Base-by-base conservation (phyloP, 2,113 vertebrate genomes). In the Eleginops maclovinus region DNA sequence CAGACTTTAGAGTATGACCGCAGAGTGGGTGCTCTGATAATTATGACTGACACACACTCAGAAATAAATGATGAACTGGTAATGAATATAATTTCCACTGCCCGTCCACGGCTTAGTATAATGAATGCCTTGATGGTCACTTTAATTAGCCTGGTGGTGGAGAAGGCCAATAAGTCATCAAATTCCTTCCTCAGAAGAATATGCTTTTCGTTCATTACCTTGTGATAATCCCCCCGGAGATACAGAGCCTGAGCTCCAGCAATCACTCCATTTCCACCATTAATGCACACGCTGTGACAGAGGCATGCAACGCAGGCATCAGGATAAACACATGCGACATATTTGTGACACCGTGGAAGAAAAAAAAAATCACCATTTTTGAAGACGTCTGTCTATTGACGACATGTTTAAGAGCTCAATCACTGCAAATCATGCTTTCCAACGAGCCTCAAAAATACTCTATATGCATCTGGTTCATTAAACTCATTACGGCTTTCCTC, bases 401-500 rank as follows among this genome's bases (percentile, higher is more conserved):
- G 46, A 73, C 61, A 86, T 19, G 59, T 83, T 89, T 81, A 84
- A 89, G 80, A 63, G 82, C 80, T 86, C 58, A 87, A 92, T 91
- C 86, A 91, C 85, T 90, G 81, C 53, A 92, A 93, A 93, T 92
- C 85, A 89, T 81, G 77, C 75, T 61, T 81, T 88, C 86, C 69
- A 82, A 87, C 73, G 43, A 76, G 73, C 68, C 71, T 83, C 55
- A 70, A 87, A 36, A 87, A 91, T 89, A 87, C 84, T 91, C 59
- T 3, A 71, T 60, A 87, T 79, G 86, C 89, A 93, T 92, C 85
- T 91, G 88, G 77, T 87, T 89, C 83, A 72, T 94, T 94, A 91
- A 89, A 90, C 77, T 81, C 75, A 80, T 88, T 68, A 81, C 62
- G 77, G 72, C 62, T 46, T 70, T 81, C 58, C 54, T 75, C 51